Percentiles rank a stretch among this genome's conserved stretches.
phyloP scores from a whole-genome alignment of 2,888 invertebrate genomes.

The Lepidochitona cinerea region DNA sequence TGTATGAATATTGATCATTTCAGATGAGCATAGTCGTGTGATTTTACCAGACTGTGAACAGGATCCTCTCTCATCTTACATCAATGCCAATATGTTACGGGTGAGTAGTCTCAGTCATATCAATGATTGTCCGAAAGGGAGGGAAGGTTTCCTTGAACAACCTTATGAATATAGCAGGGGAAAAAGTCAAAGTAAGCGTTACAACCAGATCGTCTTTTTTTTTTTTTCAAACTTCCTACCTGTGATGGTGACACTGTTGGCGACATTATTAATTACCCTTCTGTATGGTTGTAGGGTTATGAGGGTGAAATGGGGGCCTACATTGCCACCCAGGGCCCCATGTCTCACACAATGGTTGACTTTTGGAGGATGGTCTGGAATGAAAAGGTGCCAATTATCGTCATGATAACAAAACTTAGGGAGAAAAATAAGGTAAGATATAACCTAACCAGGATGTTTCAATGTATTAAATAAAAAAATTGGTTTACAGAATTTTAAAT shows the following conservation, averaged over 20 bases:
- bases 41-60: slow-evolving; percentile 76
- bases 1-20: slow-evolving; percentile 27
- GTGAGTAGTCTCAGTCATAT: too few relatives aligned
- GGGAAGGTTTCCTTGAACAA: too few relatives aligned
- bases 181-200: too few relatives aligned
- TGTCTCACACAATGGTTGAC: slow-evolving; percentile 89
- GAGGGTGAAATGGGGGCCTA: slow-evolving; percentile 89
- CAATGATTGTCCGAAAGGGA: too few relatives aligned
- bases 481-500: too few relatives aligned
- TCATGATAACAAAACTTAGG: slow-evolving; percentile 92
- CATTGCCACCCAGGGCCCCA: slow-evolving; percentile 93
- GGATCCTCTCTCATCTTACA: slow-evolving; percentile 81
- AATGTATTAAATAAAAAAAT: too few relatives aligned
- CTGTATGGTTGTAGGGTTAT: slow-evolving; percentile 90
- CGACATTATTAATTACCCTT: too few relatives aligned
- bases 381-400: slow-evolving; percentile 77
- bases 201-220: too few relatives aligned
- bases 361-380: slow-evolving; percentile 91
- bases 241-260: too few relatives aligned
- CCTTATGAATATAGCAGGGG: too few relatives aligned
- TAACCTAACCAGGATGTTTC: too few relatives aligned
- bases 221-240: too few relatives aligned
- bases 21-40: slow-evolving; percentile 86
- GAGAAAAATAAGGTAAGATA: slow-evolving; percentile 78
- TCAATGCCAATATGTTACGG: slow-evolving; percentile 95